Evolutionary conservation across 92 coral and sea anemone genomes (phyloP).

Genomic region (Parazoanthus swiftii): DNA sequence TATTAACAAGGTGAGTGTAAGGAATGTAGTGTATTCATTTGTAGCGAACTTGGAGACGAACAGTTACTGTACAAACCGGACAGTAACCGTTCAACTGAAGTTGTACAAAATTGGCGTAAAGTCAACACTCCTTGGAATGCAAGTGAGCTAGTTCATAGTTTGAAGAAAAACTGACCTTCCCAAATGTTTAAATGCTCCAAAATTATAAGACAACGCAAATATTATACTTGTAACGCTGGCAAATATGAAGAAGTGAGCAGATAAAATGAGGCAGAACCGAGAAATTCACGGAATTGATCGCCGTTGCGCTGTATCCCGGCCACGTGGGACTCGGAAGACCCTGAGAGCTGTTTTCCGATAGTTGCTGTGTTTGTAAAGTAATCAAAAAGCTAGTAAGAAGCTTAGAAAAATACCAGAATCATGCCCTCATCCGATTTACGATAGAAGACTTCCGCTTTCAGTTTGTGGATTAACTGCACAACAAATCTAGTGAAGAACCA

Average conservation of each 20-base stretch:
- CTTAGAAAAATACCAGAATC: neutral
- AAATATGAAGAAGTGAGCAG: neutral
- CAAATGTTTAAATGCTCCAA: neutral
- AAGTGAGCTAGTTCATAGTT: neutral
- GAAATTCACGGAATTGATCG: neutral
- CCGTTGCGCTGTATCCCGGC: neutral
- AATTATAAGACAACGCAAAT: neutral
- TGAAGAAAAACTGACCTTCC: neutral
- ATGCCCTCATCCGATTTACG: neutral
- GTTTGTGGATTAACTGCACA: neutral
- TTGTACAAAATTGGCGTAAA: neutral
- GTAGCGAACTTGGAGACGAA: neutral
- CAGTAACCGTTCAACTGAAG: neutral
- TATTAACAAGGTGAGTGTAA: slow-evolving; percentile 12
- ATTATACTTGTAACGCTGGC: neutral
- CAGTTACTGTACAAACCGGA: neutral
- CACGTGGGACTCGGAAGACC: neutral
- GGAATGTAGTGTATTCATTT: neutral
- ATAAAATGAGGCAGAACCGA: neutral
- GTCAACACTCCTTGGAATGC: neutral
- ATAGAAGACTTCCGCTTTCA: neutral
- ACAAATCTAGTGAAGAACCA: neutral
- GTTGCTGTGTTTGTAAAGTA: neutral
- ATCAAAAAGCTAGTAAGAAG: neutral
- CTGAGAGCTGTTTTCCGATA: neutral